These are phyloP conservation scores for Patagioenas fasciata DNA, from an alignment of 2,113 vertebrate species.

Conservation along the genomic window DNA sequence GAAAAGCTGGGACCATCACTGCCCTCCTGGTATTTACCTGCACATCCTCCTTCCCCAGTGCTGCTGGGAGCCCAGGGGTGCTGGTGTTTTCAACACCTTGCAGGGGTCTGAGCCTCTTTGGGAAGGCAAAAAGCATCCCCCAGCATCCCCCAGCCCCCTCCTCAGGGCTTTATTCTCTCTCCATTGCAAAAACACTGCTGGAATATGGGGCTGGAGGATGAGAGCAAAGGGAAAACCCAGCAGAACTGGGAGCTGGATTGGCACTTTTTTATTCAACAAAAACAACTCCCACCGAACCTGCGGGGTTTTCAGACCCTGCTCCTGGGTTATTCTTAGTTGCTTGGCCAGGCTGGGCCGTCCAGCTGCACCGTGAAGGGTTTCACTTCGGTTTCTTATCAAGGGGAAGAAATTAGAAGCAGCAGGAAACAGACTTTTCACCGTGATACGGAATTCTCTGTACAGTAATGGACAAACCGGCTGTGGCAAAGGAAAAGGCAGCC, in stretches of 20 bases:
- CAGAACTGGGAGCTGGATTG: neutral
- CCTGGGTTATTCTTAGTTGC: neutral
- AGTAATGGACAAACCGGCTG: neutral
- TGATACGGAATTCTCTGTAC: neutral
- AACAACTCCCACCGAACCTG: neutral
- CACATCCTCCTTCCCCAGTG: rapidly evolving
- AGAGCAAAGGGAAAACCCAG: neutral
- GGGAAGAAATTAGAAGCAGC: conserved; percentile 53
- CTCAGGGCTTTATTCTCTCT: neutral
- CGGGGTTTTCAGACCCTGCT: neutral
- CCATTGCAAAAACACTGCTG: neutral
- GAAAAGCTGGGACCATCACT: neutral
- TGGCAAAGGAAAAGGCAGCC: neutral
- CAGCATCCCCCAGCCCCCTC: neutral
- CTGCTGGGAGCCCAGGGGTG: neutral
- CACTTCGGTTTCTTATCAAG: conserved; percentile 25
- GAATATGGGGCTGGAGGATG: neutral
- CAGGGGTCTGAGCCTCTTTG: neutral
- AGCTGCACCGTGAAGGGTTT: neutral
- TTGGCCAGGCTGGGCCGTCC: neutral
- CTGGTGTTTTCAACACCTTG: neutral
- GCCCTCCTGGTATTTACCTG: neutral
- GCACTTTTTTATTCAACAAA: neutral
- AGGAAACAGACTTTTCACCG: conserved; percentile 68
- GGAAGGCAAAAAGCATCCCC: neutral